phyloP scores from a whole-genome alignment of 2,113 vertebrate genomes.

The Nycticebus coucang region DNA sequence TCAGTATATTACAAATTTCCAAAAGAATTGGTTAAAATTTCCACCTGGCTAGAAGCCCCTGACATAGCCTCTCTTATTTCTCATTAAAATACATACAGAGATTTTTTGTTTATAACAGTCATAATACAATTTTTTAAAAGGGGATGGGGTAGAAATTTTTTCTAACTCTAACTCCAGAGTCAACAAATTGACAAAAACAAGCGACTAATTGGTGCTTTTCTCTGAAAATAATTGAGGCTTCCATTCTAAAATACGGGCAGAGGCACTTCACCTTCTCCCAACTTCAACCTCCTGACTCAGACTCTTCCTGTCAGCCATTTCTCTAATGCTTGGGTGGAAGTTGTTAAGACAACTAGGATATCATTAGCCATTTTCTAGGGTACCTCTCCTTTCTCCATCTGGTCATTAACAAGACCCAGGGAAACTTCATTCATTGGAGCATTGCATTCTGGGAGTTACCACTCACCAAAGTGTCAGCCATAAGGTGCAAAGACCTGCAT shows the following conservation, averaged over 20 bases:
- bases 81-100: background rate
- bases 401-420: background rate
- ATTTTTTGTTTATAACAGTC: background rate
- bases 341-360: background rate
- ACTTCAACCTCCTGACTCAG: background rate
- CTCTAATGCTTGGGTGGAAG: background rate
- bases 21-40: slow-evolving; percentile 49
- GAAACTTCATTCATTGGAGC: background rate
- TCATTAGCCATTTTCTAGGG: background rate
- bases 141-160: background rate
- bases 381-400: background rate
- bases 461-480: background rate
- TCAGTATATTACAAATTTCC: slow-evolving; percentile 49
- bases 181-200: background rate
- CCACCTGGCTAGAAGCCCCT: slow-evolving; percentile 1
- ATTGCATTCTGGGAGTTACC: background rate
- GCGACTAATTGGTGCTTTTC: background rate
- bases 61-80: background rate
- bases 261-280: background rate
- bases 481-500: background rate
- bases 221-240: background rate
- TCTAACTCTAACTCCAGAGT: background rate
- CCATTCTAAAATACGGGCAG: background rate
- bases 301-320: background rate
- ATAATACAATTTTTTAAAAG: background rate